Evolutionary conservation across 2,797 vertebrate genomes (phyloP), one percentile per base, ranked within the genome.

Genomic region (Megaceryle alcyon): DNA sequence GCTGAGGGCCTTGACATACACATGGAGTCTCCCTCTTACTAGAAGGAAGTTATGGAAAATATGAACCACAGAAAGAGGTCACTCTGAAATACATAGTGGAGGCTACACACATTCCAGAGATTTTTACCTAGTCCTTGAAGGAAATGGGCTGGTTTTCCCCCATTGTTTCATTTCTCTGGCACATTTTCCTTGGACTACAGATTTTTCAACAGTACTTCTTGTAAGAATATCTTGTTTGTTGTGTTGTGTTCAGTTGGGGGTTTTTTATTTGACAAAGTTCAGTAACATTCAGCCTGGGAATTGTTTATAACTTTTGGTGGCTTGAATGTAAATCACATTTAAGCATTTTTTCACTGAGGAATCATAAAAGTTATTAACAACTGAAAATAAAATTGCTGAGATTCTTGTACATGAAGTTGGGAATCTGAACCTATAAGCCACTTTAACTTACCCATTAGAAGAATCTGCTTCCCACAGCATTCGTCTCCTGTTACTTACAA

Each of bases 91-190:
- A 64, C 70, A 46, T 20, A 10, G 72, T 17, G 10, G 25, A 94
- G 72, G 37, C 65, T 83, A 54, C 14, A 10, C 15, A 18, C 76
- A 92, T 96, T 94, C 92, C 94, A 78, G 66, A 85, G 76, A 78
- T 89, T 93, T 80, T 86, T 95, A 92, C 68, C 53, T 46, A 83
- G 61, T 65, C 46, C 49, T 59, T 92, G 61, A 91, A 96, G 86
- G 84, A 95, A 97, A 91, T 61, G 87, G 41, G 44, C 76, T 89
- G 14, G 7, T 61, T 93, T 91, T 54, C 4, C 60, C 80, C 49
- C 41, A 65, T 93, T 94, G 84, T 94, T 97, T 92, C 10, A 35
- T 93, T 92, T 92, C 69, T 87, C 68, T 95, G 86, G 60, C 82
- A 71, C 68, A 3, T 91, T 89, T 84, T 95, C 60, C 79, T 85